A percentile compares a stretch with the other conserved stretches of the same genome.
These are phyloP conservation scores for Otus scops DNA, from an alignment of 2,797 vertebrate species.

Conservation along the genomic window DNA sequence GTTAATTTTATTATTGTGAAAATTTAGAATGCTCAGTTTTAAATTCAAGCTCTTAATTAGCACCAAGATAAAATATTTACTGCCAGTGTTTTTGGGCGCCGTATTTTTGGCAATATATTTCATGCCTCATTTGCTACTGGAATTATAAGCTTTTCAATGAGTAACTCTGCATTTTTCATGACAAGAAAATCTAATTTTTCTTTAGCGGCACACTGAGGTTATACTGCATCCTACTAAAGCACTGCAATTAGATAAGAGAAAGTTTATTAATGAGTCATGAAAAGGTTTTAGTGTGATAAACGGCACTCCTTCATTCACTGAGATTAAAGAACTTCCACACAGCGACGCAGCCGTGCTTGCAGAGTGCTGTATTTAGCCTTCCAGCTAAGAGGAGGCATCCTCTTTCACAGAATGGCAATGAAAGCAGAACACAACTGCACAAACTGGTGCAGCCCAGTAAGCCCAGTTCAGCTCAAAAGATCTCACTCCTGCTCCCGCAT, in stretches of 20 bases:
- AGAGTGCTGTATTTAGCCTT: rapidly evolving
- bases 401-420: rapidly evolving
- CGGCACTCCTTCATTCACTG: not conserved
- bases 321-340: not conserved
- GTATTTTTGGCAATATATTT: conserved; percentile 53
- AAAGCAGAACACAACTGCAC: not conserved
- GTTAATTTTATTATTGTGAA: conserved; percentile 22
- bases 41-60: conserved; percentile 65
- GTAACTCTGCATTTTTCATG: conserved; percentile 45
- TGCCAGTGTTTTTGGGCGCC: not conserved
- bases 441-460: rapidly evolving
- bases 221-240: not conserved
- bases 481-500: not conserved
- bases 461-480: not conserved
- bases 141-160: conserved; percentile 57
- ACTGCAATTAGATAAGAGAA: conserved; percentile 44
- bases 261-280: conserved; percentile 63
- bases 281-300: conserved; percentile 26
- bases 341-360: rapidly evolving
- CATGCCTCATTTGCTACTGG: conserved; percentile 62
- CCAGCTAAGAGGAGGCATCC: not conserved
- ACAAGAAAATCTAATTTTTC: conserved; percentile 59
- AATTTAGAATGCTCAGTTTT: conserved; percentile 38
- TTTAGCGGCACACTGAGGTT: conserved; percentile 17
- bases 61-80: conserved; percentile 67